Conservation (phyloP, 2,888 invertebrate genomes). For the Baronia brevicornis region DNA sequence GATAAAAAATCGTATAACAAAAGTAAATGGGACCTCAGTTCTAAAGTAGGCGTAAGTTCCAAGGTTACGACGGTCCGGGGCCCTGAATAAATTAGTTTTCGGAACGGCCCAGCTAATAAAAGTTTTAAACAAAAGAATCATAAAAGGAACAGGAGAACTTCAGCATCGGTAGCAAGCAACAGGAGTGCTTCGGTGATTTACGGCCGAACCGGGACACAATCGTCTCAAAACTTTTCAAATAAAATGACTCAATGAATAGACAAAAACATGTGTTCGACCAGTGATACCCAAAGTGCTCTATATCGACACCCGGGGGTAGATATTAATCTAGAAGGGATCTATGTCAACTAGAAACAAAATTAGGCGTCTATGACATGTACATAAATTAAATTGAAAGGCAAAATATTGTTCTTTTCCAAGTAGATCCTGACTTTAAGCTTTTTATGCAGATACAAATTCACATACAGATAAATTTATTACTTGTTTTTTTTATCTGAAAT, state of each 20-base stretch:
- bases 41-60: constrained; percentile 50
- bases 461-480: no score
- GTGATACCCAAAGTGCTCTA: constrained; percentile 15
- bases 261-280: constrained; percentile 49
- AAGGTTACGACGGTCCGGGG: constrained; percentile 49
- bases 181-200: constrained; percentile 67
- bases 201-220: constrained; percentile 58
- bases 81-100: constrained; percentile 73
- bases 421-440: no score
- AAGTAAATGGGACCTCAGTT: constrained; percentile 43
- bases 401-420: no score
- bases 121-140: constrained; percentile 75
- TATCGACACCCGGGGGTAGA: no score
- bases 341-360: no score
- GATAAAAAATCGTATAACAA: constrained; percentile 48
- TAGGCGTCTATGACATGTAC: no score
- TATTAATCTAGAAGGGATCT: no score
- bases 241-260: constrained; percentile 59
- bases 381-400: no score
- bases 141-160: constrained; percentile 64
- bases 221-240: constrained; percentile 61
- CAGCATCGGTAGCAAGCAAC: constrained; percentile 66
- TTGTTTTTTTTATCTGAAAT: no score
- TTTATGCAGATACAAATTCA: no score
- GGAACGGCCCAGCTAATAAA: constrained; percentile 67